phyloP scores from a whole-genome alignment of 2,888 invertebrate species.

The Ferdinandea cuprea region DNA sequence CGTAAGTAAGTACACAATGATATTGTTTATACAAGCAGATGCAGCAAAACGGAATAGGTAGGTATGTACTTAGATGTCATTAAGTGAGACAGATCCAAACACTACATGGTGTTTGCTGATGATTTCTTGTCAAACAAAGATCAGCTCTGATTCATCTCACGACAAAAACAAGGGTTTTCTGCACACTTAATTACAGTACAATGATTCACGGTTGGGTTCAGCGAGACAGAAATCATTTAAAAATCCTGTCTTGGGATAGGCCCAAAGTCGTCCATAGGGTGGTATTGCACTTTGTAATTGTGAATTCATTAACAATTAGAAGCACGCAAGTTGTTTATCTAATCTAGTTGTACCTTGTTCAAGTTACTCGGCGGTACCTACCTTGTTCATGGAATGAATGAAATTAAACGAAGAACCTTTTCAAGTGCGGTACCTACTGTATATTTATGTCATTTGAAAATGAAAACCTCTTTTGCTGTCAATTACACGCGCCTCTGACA shows the following conservation, averaged over 20 bases:
- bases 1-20: background rate
- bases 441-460: too few relatives aligned
- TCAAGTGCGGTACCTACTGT: too few relatives aligned
- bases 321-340: background rate
- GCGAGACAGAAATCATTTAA: background rate
- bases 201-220: conserved; percentile 3
- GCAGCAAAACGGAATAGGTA: background rate
- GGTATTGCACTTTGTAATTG: background rate
- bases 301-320: background rate
- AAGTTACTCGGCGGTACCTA: background rate
- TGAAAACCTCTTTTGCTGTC: background rate
- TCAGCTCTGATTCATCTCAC: background rate
- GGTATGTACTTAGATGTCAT: background rate
- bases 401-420: too few relatives aligned
- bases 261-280: background rate
- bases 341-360: background rate
- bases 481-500: background rate
- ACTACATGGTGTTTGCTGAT: background rate
- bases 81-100: background rate
- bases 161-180: too few relatives aligned
- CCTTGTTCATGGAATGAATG: background rate
- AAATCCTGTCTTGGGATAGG: background rate
- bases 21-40: background rate
- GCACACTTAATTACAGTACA: background rate
- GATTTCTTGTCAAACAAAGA: too few relatives aligned